Conservation (phyloP, 2,113 vertebrate genomes). For the Hyaena hyaena region DNA sequence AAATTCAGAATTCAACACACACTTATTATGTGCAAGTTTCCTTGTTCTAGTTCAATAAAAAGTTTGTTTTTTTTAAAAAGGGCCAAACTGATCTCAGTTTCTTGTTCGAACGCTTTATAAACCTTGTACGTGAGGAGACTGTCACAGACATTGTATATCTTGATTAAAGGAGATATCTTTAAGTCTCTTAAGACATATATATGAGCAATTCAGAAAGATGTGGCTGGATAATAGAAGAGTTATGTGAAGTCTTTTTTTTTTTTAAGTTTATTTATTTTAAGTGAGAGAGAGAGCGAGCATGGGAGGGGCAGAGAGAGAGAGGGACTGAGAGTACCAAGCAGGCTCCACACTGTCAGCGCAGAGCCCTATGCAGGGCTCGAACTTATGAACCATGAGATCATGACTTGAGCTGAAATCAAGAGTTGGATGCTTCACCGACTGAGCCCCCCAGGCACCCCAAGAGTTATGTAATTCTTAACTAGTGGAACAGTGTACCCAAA, state of each 20-base stretch:
- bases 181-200: neutral
- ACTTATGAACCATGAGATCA: too few relatives aligned
- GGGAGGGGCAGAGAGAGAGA: too few relatives aligned
- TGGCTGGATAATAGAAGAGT: neutral
- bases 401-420: too few relatives aligned
- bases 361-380: too few relatives aligned
- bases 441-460: too few relatives aligned
- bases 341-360: too few relatives aligned
- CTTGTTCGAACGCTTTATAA: conserved; percentile 1
- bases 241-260: neutral
- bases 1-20: neutral
- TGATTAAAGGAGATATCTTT: conserved; percentile 16
- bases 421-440: too few relatives aligned
- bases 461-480: neutral
- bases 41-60: neutral
- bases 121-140: neutral
- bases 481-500: neutral
- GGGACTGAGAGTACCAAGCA: too few relatives aligned
- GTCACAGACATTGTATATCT: neutral
- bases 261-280: too few relatives aligned
- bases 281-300: too few relatives aligned
- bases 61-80: neutral
- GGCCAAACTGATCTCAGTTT: neutral
- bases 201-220: neutral
- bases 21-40: neutral